Conservation (phyloP, 2,888 invertebrate species). For the Synanthedon myopaeformis region DNA sequence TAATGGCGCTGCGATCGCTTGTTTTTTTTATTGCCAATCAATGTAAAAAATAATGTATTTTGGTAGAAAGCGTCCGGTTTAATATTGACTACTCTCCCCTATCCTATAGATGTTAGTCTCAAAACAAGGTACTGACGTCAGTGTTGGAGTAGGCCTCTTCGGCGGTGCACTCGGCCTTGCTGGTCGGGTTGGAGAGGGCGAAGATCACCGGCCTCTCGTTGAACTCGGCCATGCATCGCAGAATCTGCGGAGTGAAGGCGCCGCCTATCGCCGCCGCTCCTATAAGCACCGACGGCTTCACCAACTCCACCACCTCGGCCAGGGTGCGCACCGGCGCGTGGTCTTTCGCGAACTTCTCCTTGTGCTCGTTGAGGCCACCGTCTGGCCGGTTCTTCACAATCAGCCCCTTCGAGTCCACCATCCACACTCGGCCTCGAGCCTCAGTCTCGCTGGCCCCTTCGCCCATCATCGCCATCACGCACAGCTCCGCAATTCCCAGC, state of each 20-base stretch:
- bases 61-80: too few species aligned
- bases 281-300: slow-evolving; percentile 92
- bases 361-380: slow-evolving; percentile 85
- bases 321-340: slow-evolving; percentile 82
- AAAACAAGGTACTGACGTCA: slow-evolving; percentile 67
- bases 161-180: slow-evolving; percentile 99
- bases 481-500: slow-evolving; percentile 92
- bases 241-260: slow-evolving; percentile 91
- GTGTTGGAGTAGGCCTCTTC: slow-evolving; percentile 92
- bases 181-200: slow-evolving; percentile 98
- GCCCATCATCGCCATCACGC: slow-evolving; percentile 91
- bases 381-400: slow-evolving; percentile 88
- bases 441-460: slow-evolving; percentile 83
- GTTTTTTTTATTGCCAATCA: too few species aligned
- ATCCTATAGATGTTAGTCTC: background rate
- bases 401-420: slow-evolving; percentile 96
- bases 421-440: slow-evolving; percentile 87
- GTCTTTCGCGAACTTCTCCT: slow-evolving; percentile 83
- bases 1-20: too few species aligned
- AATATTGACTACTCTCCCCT: too few species aligned
- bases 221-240: slow-evolving; percentile 85
- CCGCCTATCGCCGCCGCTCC: slow-evolving; percentile 95
- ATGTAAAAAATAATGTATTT: too few species aligned
- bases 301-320: slow-evolving; percentile 80
- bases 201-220: slow-evolving; percentile 94